Conservation (phyloP, 2,888 invertebrate genomes). For the Steinernema hermaphroditum region DNA sequence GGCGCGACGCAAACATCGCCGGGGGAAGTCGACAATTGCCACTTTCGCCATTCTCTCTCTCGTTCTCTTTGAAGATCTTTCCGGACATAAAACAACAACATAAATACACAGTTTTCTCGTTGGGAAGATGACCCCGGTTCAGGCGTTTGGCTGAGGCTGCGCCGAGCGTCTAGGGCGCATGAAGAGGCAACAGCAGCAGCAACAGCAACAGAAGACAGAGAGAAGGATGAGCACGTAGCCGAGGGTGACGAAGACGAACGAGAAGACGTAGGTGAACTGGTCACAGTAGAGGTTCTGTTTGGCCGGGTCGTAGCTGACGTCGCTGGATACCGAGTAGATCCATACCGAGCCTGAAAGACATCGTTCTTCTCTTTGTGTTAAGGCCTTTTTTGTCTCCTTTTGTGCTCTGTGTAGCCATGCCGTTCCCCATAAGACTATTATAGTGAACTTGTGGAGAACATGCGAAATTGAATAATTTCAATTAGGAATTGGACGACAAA, state of each 20-base stretch:
- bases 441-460: too few relatives aligned
- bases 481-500: too few relatives aligned
- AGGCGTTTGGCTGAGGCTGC: neutral
- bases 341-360: conserved; percentile 41
- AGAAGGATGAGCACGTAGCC: conserved; percentile 38
- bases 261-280: conserved; percentile 38
- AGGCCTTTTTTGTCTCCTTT: too few relatives aligned
- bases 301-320: conserved; percentile 18
- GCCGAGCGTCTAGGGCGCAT: neutral
- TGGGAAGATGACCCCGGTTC: neutral
- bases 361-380: too few relatives aligned
- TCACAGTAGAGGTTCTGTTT: conserved; percentile 31
- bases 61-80: too few relatives aligned
- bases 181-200: conserved; percentile 30
- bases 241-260: conserved; percentile 41
- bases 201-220: conserved; percentile 34
- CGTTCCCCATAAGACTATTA: too few relatives aligned
- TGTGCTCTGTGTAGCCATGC: too few relatives aligned
- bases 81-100: too few relatives aligned
- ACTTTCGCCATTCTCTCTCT: too few relatives aligned
- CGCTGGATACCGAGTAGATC: conserved; percentile 38
- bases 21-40: too few relatives aligned
- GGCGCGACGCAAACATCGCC: conserved; percentile 1
- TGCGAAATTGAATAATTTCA: too few relatives aligned
- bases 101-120: too few relatives aligned